These are phyloP conservation scores for Stigmatopora nigra DNA, from an alignment of 2,113 vertebrate genomes.

Conservation along the genomic window DNA sequence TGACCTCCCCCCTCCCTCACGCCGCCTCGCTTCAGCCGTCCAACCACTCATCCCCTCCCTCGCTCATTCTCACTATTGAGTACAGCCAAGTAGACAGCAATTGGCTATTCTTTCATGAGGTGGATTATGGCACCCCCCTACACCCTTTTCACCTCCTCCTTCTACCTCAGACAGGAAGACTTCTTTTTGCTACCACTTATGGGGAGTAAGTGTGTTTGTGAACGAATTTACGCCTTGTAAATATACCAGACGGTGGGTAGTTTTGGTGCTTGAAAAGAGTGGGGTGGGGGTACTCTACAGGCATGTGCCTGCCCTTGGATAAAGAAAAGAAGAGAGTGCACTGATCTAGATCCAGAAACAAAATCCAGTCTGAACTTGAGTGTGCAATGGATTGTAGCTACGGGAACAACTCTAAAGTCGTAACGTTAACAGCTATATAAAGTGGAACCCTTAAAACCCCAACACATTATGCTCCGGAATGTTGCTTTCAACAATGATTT, in stretches of 20 bases:
- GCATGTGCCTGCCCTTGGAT: slow-evolving; percentile 26
- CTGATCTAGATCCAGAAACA: slow-evolving; percentile 27
- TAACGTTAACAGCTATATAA: not conserved
- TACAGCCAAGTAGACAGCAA: slow-evolving; percentile 70
- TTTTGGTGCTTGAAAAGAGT: slow-evolving; percentile 42
- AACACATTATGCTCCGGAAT: not conserved
- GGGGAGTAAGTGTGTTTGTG: slow-evolving; percentile 38
- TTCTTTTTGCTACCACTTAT: slow-evolving; percentile 55
- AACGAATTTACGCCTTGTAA: slow-evolving; percentile 35
- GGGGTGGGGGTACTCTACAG: slow-evolving; percentile 16
- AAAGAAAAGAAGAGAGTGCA: slow-evolving; percentile 20
- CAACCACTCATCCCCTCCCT: slow-evolving; percentile 43
- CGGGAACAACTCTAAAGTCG: not conserved
- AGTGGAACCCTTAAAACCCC: not conserved
- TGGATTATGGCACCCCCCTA: slow-evolving; percentile 47
- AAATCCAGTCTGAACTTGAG: slow-evolving; percentile 8
- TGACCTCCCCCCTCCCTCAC: slow-evolving; percentile 46
- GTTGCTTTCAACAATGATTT: not conserved
- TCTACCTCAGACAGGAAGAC: slow-evolving; percentile 47
- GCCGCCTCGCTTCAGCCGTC: slow-evolving; percentile 47
- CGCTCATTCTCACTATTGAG: slow-evolving; percentile 61
- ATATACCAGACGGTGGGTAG: slow-evolving; percentile 48
- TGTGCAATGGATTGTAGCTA: slow-evolving; percentile 11
- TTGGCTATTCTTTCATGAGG: slow-evolving; percentile 69
- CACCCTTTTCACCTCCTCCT: slow-evolving; percentile 25